Evolutionary conservation across 1,140 invertebrate genomes (phyloP), one percentile per base, ranked within the genome.

Genomic region (Scaptodrosophila lebanonensis): DNA sequence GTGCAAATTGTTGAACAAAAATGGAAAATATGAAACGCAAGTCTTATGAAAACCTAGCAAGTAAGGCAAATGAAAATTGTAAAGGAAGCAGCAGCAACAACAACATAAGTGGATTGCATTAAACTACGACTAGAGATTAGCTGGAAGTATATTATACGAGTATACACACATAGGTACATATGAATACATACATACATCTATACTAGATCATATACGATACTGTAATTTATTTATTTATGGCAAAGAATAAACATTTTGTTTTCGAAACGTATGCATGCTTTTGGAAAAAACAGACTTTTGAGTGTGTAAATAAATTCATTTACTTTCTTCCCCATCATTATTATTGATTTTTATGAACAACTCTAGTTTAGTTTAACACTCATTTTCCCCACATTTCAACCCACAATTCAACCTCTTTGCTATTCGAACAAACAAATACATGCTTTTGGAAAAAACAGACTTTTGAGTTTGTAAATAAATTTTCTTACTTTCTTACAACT

Each of bases 1-100:
- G 69, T 52, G 52, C n/a, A n/a, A 68, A 73, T 66, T 68, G 54
- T 68, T 73, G 59, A 73, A 75, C 53, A 75, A 75, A 67, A 73
- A 66, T 60, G 65, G 45, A 68, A 68, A 52, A 66, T 45, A 67
- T 66, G 58, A 75, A 83, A 84, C 76, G 75, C 76, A 84, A 77
- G 79, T 84, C 79, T 84, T 84, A 84, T 84, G 79, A 84, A 77
- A 77, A 51, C 52, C 64, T 77, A 77, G 72, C 52, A 64, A 36
- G 48, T 77, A 77, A 77, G 72, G 63, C 72, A 77, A 77, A 58
- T 30, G 50, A 72, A n/a, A 72, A 77, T 64, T 79, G 73, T 77
- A 72, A 67, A 71, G 72, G 44, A 70, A 25, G 22, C 22, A n/a
- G n/a, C n/a, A n/a, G n/a, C n/a, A n/a, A n/a, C n/a, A 66, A 32